Percentiles rank a stretch among this genome's conserved stretches.
Conservation (phyloP, 2,797 vertebrate genomes). For the Diglossa cyanea region DNA sequence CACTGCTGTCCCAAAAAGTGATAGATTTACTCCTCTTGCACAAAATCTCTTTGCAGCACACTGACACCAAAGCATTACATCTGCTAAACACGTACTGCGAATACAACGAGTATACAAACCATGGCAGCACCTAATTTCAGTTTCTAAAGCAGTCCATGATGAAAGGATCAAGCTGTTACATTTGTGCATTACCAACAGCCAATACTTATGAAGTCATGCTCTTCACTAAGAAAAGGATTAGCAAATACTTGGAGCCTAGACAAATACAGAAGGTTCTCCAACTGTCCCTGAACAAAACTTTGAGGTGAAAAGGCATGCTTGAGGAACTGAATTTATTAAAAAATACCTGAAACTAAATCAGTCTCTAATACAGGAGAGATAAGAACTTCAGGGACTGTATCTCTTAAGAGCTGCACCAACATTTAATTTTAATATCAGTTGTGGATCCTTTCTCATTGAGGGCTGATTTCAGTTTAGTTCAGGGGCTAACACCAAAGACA, state of each 20-base stretch:
- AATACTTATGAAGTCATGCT: constrained; percentile 1
- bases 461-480: neutral
- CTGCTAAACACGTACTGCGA: neutral
- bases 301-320: neutral
- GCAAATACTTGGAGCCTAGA: constrained; percentile 25
- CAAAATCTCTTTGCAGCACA: neutral
- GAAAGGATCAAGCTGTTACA: constrained; percentile 27
- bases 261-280: constrained; percentile 39
- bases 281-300: neutral
- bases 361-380: neutral
- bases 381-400: neutral
- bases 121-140: neutral
- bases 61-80: neutral
- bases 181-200: neutral
- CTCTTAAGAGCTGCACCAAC: neutral
- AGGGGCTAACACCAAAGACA: neutral
- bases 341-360: neutral
- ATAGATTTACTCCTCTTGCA: neutral
- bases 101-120: neutral
- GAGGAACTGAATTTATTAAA: neutral
- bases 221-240: constrained; percentile 36
- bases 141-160: neutral
- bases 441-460: neutral
- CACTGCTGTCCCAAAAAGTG: neutral
- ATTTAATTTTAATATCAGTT: neutral